Base-by-base conservation (phyloP, 2,888 invertebrate genomes). In the Ichneumoninae sp. region DNA sequence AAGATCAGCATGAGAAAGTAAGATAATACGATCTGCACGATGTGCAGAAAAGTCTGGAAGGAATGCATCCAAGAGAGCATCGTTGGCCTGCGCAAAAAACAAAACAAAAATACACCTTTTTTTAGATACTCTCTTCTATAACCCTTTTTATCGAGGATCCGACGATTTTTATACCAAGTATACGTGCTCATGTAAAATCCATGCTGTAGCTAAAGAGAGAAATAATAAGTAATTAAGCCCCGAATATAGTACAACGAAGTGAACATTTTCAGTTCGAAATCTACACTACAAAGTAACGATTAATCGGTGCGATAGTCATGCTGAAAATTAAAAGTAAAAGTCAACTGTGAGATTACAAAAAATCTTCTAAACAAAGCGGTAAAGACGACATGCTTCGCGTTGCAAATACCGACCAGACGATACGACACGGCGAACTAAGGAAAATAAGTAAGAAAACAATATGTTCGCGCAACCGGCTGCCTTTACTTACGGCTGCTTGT, bases 1-100 rank as follows among this genome's bases (percentile, higher is more conserved):
- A 99, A 98, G 89, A 98, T 97, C 93, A 99, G 95, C 99, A 99
- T 99, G 71, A 99, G 95, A 94, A 98, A 96, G 94, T 99, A 98
- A 88, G 98, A 98, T 86, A 98, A 95, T 81, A 98, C 95, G 91
- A 99, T 97, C 94, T 98, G 98, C 26, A 98, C 91, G 85, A 98
- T 96, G 93, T 99, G 98, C 22, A 99, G 95, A 70, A 96, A 94
- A 19, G 98, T 98, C 94, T 99, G 98, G 94, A 97, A 96, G 79
- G 96, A 95, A 94, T 99, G 98, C 92, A 97, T 96, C 90, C 95
- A 93, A 90, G 98, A 98, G 91, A 97, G 93, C 97, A 98, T 98
- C 85, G 96, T 96, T 70, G 97, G 97, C 91, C 97, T 98, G 95
- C 19, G 95, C 10, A 22, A 57, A 8, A 6, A 26, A 63, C 36